These are phyloP conservation scores for Molossus alvarezi DNA, from an alignment of 2,797 vertebrate species.

Conservation along the genomic window DNA sequence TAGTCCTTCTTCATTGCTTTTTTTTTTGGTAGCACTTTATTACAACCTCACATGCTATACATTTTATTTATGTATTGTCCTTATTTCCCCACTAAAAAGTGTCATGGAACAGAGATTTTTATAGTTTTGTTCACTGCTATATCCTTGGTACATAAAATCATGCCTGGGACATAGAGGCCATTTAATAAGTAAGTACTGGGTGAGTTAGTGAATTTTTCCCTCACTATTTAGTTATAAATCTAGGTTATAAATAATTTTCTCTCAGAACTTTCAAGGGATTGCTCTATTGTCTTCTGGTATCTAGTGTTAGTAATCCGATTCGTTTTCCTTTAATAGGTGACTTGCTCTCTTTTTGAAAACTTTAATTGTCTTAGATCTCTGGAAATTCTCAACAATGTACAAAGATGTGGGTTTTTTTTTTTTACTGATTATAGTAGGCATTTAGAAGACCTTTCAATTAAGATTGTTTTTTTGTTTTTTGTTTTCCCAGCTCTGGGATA, in stretches of 20 bases:
- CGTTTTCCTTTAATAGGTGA: slow-evolving; percentile 37
- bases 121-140: background rate
- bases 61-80: slow-evolving; percentile 50
- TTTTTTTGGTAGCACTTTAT: background rate
- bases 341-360: slow-evolving; percentile 35
- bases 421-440: background rate
- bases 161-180: background rate
- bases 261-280: slow-evolving; percentile 54
- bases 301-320: slow-evolving; percentile 47
- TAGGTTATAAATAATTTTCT: slow-evolving; percentile 61
- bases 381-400: slow-evolving; percentile 14
- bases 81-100: slow-evolving; percentile 52
- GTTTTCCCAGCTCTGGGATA: background rate
- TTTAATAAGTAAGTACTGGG: slow-evolving; percentile 62
- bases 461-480: background rate
- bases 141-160: slow-evolving; percentile 55
- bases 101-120: background rate
- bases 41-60: background rate
- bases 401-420: background rate
- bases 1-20: background rate
- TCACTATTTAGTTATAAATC: slow-evolving; percentile 62
- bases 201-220: slow-evolving; percentile 59
- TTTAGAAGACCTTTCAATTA: slow-evolving; percentile 34
- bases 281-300: background rate
- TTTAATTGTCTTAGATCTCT: slow-evolving; percentile 46